Conservation (phyloP, 2,797 vertebrate genomes). For the Brachymystax lenok region DNA sequence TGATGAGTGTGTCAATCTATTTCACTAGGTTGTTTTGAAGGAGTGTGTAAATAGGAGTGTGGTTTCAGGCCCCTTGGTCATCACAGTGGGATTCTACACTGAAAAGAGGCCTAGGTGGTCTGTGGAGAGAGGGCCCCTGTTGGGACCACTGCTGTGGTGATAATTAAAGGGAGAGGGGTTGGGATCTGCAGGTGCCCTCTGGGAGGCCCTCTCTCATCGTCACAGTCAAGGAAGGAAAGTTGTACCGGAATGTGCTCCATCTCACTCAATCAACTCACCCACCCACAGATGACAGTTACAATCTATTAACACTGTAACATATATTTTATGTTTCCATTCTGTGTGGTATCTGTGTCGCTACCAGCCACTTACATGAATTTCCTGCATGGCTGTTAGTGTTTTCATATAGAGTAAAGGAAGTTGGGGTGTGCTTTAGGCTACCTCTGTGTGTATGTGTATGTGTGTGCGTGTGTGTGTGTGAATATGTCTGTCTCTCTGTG, state of each 20-base stretch:
- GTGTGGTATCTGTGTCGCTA: slow-evolving; percentile 48
- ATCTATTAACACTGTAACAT: neutral
- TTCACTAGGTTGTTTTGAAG: slow-evolving; percentile 6
- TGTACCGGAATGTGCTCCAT: slow-evolving; percentile 51
- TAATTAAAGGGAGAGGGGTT: slow-evolving; percentile 39
- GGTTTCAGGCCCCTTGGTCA: slow-evolving; percentile 38
- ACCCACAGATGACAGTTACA: slow-evolving; percentile 42
- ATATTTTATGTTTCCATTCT: neutral
- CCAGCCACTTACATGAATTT: slow-evolving; percentile 16
- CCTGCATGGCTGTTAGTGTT: neutral
- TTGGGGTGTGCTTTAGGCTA: no score
- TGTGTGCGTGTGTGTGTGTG: no score
- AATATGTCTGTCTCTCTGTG: no score
- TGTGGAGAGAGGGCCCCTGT: slow-evolving; percentile 42
- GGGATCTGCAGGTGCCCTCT: slow-evolving; percentile 43
- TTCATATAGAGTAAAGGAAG: neutral
- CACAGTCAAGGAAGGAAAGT: slow-evolving; percentile 23
- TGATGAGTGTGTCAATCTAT: slow-evolving; percentile 33
- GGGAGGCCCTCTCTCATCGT: slow-evolving; percentile 39
- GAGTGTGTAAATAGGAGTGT: slow-evolving; percentile 23
- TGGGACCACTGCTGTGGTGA: slow-evolving; percentile 52
- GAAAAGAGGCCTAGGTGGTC: slow-evolving; percentile 55
- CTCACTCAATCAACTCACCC: slow-evolving; percentile 39
- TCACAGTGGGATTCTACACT: slow-evolving; percentile 15
- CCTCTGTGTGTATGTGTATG: no score